Conservation (phyloP, 2,113 vertebrate species). For the Elephas maximus region DNA sequence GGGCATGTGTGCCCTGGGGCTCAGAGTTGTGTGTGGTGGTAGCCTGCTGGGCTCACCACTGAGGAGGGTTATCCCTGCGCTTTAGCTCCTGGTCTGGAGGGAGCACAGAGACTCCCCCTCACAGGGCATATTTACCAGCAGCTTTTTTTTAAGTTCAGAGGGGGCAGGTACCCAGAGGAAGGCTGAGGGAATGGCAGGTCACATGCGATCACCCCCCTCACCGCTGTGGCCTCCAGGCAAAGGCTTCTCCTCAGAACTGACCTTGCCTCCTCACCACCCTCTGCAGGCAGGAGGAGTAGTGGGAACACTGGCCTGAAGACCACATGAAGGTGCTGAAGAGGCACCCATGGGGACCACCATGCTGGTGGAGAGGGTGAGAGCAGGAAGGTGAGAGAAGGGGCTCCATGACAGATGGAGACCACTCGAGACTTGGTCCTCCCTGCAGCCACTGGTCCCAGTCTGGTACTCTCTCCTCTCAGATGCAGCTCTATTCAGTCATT, state of each 20-base stretch:
- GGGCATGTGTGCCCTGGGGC: fast-evolving
- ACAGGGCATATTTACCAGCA: background rate
- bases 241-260: background rate
- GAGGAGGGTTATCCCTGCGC: background rate
- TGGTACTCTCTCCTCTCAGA: background rate
- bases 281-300: background rate
- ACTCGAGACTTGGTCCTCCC: background rate
- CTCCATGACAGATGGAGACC: background rate
- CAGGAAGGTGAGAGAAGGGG: background rate
- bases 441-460: background rate
- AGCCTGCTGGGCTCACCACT: background rate
- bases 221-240: background rate
- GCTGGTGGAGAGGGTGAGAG: fast-evolving
- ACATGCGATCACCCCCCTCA: background rate
- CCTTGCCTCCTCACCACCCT: background rate
- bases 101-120: background rate
- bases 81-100: background rate
- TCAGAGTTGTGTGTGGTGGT: too few relatives aligned
- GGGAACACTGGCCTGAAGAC: background rate
- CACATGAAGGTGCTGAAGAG: background rate
- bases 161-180: background rate
- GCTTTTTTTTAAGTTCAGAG: background rate
- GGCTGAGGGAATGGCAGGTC: background rate
- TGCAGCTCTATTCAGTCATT: background rate
- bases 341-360: background rate